Percentiles rank a stretch among this genome's conserved stretches.
These are phyloP conservation scores for Caenorhabditis sp. DNA, from an alignment of 2,888 invertebrate species.

Conservation along the genomic window DNA sequence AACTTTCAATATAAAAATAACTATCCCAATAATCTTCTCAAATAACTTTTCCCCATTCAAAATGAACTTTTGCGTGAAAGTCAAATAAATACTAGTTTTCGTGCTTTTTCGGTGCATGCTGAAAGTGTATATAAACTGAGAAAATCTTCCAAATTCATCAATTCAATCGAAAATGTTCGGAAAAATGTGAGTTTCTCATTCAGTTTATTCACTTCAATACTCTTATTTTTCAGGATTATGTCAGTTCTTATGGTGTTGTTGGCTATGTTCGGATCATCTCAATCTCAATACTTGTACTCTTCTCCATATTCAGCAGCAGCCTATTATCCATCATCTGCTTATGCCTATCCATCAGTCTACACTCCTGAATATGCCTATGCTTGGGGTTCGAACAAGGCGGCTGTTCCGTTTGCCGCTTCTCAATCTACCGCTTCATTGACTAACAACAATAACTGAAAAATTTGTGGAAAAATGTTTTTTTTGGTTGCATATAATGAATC, in stretches of 20 bases:
- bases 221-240: neutral
- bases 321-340: neutral
- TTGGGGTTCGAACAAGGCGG: neutral
- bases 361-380: neutral
- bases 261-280: neutral
- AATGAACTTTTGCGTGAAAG: neutral
- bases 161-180: neutral
- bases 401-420: neutral
- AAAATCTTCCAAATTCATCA: neutral
- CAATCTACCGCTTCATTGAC: neutral
- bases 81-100: slow-evolving; percentile 2
- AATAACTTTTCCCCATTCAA: too few species aligned
- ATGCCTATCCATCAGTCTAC: neutral
- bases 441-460: neutral
- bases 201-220: neutral
- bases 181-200: neutral
- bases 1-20: too few species aligned
- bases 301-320: neutral
- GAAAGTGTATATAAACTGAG: slow-evolving; percentile 1
- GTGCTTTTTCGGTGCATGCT: neutral
- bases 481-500: neutral
- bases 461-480: neutral
- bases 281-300: neutral
- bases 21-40: too few species aligned
- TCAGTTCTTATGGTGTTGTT: neutral